These are phyloP conservation scores for Antitype chi DNA, from an alignment of 2,888 invertebrate genomes.

Conservation along the genomic window DNA sequence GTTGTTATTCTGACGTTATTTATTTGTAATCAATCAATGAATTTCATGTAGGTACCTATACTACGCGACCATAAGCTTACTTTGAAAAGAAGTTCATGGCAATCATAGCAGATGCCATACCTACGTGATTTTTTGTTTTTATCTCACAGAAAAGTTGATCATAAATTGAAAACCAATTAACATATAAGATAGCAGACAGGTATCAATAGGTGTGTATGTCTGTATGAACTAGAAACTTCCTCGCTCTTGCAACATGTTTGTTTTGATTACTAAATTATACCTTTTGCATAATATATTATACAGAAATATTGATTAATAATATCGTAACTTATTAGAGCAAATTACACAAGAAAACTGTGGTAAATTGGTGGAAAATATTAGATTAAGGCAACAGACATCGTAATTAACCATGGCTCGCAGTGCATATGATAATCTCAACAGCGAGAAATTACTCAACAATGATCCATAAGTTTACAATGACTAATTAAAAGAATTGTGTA, in stretches of 20 bases:
- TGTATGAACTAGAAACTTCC: neutral
- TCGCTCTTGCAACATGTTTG: slow-evolving; percentile 20
- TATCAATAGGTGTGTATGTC: neutral
- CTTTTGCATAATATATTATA: slow-evolving; percentile 21
- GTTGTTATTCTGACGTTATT: slow-evolving; percentile 48
- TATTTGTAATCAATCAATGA: slow-evolving; percentile 60
- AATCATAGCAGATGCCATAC: neutral
- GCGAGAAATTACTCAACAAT: slow-evolving; percentile 51
- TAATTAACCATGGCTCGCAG: slow-evolving; percentile 24
- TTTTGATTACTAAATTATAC: slow-evolving; percentile 16
- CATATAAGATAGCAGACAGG: neutral
- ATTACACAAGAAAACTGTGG: slow-evolving; percentile 34
- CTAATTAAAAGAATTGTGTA: slow-evolving; percentile 63
- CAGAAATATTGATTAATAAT: slow-evolving; percentile 25
- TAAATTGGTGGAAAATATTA: slow-evolving; percentile 35
- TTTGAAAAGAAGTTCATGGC: slow-evolving; percentile 20
- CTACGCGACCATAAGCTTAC: neutral
- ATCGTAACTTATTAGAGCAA: slow-evolving; percentile 18
- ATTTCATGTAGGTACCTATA: neutral
- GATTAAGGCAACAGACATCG: slow-evolving; percentile 8
- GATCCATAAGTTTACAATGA: slow-evolving; percentile 55
- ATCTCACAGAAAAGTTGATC: neutral
- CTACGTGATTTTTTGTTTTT: neutral
- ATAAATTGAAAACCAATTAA: neutral
- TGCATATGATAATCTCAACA: slow-evolving; percentile 35